Percentiles rank a stretch among this genome's conserved stretches.
Conservation (phyloP, 2,797 vertebrate genomes). For the Labeo calbasu region DNA sequence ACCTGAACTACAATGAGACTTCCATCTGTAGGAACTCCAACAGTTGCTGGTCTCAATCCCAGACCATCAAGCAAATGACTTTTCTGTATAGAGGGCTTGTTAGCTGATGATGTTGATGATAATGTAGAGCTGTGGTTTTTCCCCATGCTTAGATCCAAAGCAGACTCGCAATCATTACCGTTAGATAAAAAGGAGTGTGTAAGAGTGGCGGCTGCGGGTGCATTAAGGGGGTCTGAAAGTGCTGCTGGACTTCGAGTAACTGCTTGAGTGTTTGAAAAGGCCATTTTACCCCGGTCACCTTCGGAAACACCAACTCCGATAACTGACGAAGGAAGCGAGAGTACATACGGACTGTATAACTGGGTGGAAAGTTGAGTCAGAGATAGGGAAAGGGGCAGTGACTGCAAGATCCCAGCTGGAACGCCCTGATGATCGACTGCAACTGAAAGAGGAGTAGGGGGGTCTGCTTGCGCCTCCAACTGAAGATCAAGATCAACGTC, state of each 20-base stretch:
- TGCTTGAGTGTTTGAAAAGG: conserved; percentile 73
- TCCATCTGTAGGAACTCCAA: conserved; percentile 63
- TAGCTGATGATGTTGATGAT: conserved; percentile 60
- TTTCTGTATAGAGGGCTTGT: conserved; percentile 75
- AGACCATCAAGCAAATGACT: conserved; percentile 80
- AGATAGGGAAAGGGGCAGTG: conserved; percentile 75
- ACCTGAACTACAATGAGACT: conserved; percentile 81
- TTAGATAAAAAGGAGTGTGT: conserved; percentile 75
- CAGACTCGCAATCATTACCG: conserved; percentile 77
- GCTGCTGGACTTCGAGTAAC: conserved; percentile 65
- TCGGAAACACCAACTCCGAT: conserved; percentile 65
- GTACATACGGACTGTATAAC: conserved; percentile 79
- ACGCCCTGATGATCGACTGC: conserved; percentile 68
- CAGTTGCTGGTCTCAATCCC: conserved; percentile 77
- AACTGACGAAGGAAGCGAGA: conserved; percentile 76
- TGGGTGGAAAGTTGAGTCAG: conserved; percentile 76
- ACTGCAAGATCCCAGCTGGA: conserved; percentile 71
- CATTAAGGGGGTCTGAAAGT: conserved; percentile 73
- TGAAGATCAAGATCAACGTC: conserved; percentile 81
- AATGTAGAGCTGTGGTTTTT: conserved; percentile 72
- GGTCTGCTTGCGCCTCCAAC: conserved; percentile 81
- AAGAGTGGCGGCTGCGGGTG: conserved; percentile 69
- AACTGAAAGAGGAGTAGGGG: conserved; percentile 70
- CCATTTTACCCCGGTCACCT: conserved; percentile 69
- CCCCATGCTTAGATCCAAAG: conserved; percentile 83